These are phyloP conservation scores for Rhizoglyphus robini DNA, from an alignment of 1,140 invertebrate species.

Conservation along the genomic window DNA sequence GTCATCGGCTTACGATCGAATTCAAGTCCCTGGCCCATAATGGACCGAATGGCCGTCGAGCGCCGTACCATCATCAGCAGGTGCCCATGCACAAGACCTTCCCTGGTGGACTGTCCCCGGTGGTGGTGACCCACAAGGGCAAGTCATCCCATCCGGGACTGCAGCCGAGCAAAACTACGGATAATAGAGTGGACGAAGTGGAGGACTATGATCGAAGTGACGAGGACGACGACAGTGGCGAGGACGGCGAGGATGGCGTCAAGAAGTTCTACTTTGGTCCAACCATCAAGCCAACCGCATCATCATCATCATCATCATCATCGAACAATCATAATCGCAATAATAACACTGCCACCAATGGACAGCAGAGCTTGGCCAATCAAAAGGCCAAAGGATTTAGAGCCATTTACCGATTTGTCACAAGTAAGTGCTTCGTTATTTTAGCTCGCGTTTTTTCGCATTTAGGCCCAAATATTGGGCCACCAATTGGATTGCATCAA, in stretches of 20 bases:
- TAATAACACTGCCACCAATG: background rate
- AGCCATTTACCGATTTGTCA: conserved; percentile 68
- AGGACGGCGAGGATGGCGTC: background rate
- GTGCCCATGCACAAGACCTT: background rate
- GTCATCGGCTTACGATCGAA: conserved; percentile 61
- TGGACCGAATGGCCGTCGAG: background rate
- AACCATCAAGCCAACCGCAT: too few relatives aligned
- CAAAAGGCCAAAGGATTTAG: conserved; percentile 56
- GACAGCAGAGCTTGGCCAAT: background rate
- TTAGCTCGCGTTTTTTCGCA: too few relatives aligned
- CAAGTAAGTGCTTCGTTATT: too few relatives aligned
- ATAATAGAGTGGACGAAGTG: background rate
- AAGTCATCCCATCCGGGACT: too few relatives aligned
- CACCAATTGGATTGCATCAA: too few relatives aligned
- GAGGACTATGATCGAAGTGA: background rate
- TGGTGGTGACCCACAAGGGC: too few relatives aligned
- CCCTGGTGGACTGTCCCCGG: too few relatives aligned
- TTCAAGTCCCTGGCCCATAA: conserved; percentile 47
- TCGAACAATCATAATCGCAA: background rate
- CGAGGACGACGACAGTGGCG: too few relatives aligned
- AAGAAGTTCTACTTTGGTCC: background rate
- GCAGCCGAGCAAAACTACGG: background rate
- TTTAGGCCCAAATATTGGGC: too few relatives aligned
- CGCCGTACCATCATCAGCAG: background rate
- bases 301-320: too few relatives aligned